Conservation (phyloP, 2,797 vertebrate species). For the Microctenopoma lineatum region DNA sequence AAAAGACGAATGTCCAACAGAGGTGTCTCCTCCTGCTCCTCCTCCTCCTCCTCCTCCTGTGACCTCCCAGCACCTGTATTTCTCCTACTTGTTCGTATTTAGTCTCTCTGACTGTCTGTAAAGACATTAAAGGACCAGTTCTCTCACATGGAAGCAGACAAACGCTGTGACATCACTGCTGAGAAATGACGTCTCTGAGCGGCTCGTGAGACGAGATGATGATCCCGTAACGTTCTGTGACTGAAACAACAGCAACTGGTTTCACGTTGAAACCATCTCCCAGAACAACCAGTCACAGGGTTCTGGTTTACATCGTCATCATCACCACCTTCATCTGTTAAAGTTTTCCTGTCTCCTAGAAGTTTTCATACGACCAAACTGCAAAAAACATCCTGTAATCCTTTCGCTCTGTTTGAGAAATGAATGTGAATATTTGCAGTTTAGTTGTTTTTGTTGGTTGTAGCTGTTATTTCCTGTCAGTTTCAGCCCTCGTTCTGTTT, state of each 20-base stretch:
- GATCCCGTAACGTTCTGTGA: conserved; percentile 30
- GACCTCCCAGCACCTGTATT: conserved; percentile 38
- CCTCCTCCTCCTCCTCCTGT: conserved; percentile 23
- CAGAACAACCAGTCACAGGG: neutral
- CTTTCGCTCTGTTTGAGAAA: too few relatives aligned
- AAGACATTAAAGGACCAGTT: conserved; percentile 35
- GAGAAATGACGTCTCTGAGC: neutral
- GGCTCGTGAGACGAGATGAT: conserved; percentile 20
- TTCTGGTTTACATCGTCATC: neutral
- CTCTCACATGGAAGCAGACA: conserved; percentile 12
- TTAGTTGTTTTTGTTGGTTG: too few relatives aligned
- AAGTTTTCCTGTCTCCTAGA: too few relatives aligned
- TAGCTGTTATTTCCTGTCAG: too few relatives aligned
- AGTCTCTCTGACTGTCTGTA: conserved; percentile 36
- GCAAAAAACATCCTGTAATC: too few relatives aligned
- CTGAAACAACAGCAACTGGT: neutral
- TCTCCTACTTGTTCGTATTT: conserved; percentile 38
- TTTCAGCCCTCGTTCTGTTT: too few relatives aligned
- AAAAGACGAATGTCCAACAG: neutral
- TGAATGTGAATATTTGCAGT: too few relatives aligned
- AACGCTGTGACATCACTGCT: conserved; percentile 49
- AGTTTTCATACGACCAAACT: too few relatives aligned
- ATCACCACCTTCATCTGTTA: too few relatives aligned
- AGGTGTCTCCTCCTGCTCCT: neutral
- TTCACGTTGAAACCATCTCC: neutral